These are phyloP conservation scores for Smithornis capensis DNA, from an alignment of 2,113 vertebrate genomes.

Conservation along the genomic window DNA sequence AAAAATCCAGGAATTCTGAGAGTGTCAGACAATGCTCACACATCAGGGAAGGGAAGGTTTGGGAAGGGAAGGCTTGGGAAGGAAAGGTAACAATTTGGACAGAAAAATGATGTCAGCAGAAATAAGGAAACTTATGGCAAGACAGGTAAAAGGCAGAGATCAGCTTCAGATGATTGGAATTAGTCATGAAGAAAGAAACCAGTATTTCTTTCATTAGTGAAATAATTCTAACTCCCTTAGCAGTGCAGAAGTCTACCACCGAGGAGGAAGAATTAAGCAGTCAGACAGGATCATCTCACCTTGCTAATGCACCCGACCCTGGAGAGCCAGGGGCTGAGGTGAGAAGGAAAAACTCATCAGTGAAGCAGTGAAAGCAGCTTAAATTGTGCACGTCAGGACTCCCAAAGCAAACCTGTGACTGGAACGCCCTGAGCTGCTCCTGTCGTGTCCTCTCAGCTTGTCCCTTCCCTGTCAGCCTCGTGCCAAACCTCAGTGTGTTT, in stretches of 20 bases:
- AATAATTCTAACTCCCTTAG: background rate
- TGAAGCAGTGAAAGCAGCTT: background rate
- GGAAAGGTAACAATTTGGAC: no score
- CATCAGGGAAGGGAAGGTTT: background rate
- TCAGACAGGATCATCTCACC: background rate
- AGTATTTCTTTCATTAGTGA: background rate
- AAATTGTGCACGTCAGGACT: background rate
- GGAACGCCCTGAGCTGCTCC: background rate
- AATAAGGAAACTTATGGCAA: background rate
- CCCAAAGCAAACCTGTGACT: background rate
- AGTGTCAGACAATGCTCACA: background rate
- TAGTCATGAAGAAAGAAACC: background rate
- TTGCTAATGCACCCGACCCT: background rate
- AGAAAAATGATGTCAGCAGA: background rate
- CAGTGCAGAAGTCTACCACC: background rate
- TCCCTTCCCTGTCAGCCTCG: background rate
- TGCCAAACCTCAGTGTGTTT: background rate
- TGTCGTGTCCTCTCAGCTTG: accelerated
- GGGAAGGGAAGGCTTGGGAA: no score
- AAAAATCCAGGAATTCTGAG: background rate
- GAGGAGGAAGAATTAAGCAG: background rate
- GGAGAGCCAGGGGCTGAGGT: background rate
- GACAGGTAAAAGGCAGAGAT: background rate
- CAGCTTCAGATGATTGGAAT: background rate
- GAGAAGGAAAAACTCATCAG: background rate